Base-by-base conservation (phyloP, 1,140 invertebrate genomes). In the Calosoma granatense region DNA sequence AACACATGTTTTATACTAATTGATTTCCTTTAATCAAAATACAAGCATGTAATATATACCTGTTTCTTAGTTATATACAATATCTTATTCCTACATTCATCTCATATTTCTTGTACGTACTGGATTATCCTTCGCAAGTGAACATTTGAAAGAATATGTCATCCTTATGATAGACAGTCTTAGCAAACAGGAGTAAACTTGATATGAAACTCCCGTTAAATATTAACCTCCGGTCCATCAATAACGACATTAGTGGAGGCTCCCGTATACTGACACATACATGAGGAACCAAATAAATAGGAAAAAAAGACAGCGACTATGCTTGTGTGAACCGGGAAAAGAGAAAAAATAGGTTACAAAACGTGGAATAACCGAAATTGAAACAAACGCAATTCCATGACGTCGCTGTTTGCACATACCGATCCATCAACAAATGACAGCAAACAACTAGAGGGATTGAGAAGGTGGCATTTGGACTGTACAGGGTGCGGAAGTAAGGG, bases 401-500 rank as follows among this genome's bases (percentile, higher is more conserved):
- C 41, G 41, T 47, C 4, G 15, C 9, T 47, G 41, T 47, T 47
- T 47, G 41, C 41, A 17, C 41, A 47, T 17, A 47, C 41, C 41
- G 41, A 47, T 47, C 41, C 41, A 47, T 47, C 41, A 47, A 17
- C 41, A 47, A 47, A 47, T 47, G 41, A 47, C 41, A 47, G 41
- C 41, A 47, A 47, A 47, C 41, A 47, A 47, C 41, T n/a, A 36
- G n/a, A 9, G 26, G n/a, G 26, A n/a, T 36, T 36, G 26, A n/a
- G n/a, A n/a, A n/a, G n/a, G n/a, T n/a, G n/a, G n/a, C n/a, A n/a
- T n/a, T n/a, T n/a, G n/a, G n/a, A n/a, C n/a, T n/a, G n/a, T n/a
- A n/a, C n/a, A n/a, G 26, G 26, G 26, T 36, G n/a, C 6, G n/a
- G 6, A 36, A n/a, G 26, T 36, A n/a, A 9, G 26, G 26, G 26